Percentiles rank a stretch among this genome's conserved stretches.
Evolutionary conservation across 2,888 invertebrate genomes (phyloP).

Genomic region (Patella ulyssiponensis): DNA sequence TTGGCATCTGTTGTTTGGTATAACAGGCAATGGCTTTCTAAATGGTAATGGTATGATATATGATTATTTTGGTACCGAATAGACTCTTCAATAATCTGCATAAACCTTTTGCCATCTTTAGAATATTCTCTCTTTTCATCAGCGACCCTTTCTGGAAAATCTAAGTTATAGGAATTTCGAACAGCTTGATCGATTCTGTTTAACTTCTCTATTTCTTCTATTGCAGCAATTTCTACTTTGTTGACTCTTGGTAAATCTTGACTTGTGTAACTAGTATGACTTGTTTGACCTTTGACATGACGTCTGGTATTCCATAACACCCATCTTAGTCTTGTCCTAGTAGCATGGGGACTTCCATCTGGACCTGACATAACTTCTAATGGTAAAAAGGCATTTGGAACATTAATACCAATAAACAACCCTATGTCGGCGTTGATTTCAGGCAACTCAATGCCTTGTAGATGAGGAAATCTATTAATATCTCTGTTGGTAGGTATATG

Average conservation of each 20-base stretch:
- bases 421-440: slow-evolving; percentile 21
- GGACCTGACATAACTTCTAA: slow-evolving; percentile 21
- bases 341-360: slow-evolving; percentile 25
- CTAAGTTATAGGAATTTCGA: slow-evolving; percentile 4
- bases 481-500: slow-evolving; percentile 22
- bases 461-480: slow-evolving; percentile 19
- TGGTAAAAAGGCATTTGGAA: slow-evolving; percentile 25
- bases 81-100: background rate
- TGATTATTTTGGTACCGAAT: background rate
- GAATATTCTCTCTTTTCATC: background rate
- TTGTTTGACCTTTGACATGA: background rate
- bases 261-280: background rate
- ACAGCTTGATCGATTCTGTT: slow-evolving; percentile 14
- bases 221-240: background rate
- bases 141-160: background rate
- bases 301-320: slow-evolving; percentile 21
- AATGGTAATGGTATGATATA: background rate
- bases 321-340: slow-evolving; percentile 24
- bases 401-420: slow-evolving; percentile 22
- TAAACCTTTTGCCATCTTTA: background rate
- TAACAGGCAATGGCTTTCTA: background rate
- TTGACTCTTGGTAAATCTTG: background rate
- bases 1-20: too few relatives aligned
- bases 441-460: slow-evolving; percentile 14
- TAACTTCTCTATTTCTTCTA: slow-evolving; percentile 12